phyloP scores from a whole-genome alignment of 2,797 vertebrate species.

The Diceros bicornis region DNA sequence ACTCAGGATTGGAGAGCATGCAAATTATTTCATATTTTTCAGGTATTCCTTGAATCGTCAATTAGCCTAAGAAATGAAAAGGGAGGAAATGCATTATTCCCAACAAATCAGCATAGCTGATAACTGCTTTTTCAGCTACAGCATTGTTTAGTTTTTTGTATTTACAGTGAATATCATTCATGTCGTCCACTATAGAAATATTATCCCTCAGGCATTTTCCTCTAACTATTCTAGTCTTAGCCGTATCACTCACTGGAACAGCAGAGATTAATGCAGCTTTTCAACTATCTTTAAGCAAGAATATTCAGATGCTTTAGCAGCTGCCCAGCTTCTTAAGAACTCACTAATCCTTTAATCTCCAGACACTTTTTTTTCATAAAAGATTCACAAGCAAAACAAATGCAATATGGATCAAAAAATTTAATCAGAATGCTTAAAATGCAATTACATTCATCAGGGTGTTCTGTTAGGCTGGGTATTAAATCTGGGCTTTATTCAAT shows the following conservation, averaged over 20 bases:
- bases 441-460: slow-evolving; percentile 94
- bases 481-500: slow-evolving; percentile 93
- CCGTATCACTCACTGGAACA: slow-evolving; percentile 78
- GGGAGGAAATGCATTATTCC: slow-evolving; percentile 30
- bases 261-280: slow-evolving; percentile 86
- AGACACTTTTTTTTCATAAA: slow-evolving; percentile 92
- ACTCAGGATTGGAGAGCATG: slow-evolving; percentile 45
- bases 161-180: slow-evolving; percentile 61
- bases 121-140: slow-evolving; percentile 76
- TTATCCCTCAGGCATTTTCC: slow-evolving; percentile 62
- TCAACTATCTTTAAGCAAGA: slow-evolving; percentile 87
- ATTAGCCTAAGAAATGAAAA: slow-evolving; percentile 79
- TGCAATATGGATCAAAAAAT: slow-evolving; percentile 94
- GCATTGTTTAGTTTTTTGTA: slow-evolving; percentile 8
- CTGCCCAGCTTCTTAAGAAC: slow-evolving; percentile 93
- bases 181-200: slow-evolving; percentile 82
- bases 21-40: slow-evolving; percentile 82
- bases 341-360: slow-evolving; percentile 97
- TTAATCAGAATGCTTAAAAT: slow-evolving; percentile 96
- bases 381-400: slow-evolving; percentile 95
- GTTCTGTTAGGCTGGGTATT: slow-evolving; percentile 92
- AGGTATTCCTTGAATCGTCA: slow-evolving; percentile 64
- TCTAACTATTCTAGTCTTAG: slow-evolving; percentile 79
- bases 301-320: slow-evolving; percentile 92
- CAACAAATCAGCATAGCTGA: slow-evolving; percentile 67